Conservation (phyloP, 2,888 invertebrate genomes). For the Alentia gelatinosa region DNA sequence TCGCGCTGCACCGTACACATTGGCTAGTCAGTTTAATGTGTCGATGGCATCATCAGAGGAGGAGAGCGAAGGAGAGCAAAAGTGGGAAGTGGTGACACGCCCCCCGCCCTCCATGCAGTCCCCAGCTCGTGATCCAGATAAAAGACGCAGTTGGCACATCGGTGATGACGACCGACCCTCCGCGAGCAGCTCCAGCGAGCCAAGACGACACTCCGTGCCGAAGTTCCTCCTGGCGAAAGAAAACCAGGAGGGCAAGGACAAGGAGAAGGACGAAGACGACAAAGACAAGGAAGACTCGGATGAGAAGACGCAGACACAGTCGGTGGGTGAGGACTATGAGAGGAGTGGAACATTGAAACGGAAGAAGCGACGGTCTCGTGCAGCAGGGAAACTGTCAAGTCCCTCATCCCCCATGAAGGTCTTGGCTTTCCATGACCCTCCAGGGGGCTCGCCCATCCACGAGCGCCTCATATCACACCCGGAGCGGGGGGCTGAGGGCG, state of each 20-base stretch:
- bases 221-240: conserved; percentile 15
- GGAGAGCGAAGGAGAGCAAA: conserved; percentile 69
- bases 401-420: conserved; percentile 40
- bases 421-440: conserved; percentile 4
- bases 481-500: conserved; percentile 32
- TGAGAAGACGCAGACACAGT: conserved; percentile 36
- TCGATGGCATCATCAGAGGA: conserved; percentile 86
- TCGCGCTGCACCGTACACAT: conserved; percentile 84
- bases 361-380: neutral
- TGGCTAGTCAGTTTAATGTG: conserved; percentile 95
- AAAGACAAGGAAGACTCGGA: conserved; percentile 39
- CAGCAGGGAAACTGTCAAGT: neutral
- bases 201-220: conserved; percentile 13
- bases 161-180: conserved; percentile 21
- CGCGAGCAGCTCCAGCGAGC: conserved; percentile 33
- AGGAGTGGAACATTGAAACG: conserved; percentile 39
- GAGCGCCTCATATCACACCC: neutral
- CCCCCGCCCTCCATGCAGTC: neutral
- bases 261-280: conserved; percentile 13
- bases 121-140: conserved; percentile 37
- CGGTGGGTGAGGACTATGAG: conserved; percentile 36
- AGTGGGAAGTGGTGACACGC: conserved; percentile 54
- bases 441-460: conserved; percentile 7
- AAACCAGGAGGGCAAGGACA: neutral
- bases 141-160: conserved; percentile 51